A percentile compares a stretch with the other conserved stretches of the same genome.
Conservation (phyloP, 2,888 invertebrate species). For the Chrysotoxum bicinctum region DNA sequence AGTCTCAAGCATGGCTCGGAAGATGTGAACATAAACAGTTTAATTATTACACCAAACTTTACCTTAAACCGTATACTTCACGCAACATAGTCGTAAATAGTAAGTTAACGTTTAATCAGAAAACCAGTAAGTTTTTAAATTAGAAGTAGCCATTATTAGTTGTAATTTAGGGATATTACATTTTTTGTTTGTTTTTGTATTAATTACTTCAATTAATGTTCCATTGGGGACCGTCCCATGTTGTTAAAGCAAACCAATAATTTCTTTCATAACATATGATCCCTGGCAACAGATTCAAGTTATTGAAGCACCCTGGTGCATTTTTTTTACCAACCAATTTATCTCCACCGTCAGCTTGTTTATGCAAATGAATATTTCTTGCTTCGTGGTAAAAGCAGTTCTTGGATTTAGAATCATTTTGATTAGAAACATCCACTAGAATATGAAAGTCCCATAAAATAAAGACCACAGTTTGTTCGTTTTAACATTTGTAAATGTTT, state of each 20-base stretch:
- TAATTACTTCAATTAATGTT: conserved; percentile 19
- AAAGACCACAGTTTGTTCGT: neutral
- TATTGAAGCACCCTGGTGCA: neutral
- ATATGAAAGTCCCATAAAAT: neutral
- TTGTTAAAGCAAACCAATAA: conserved; percentile 44
- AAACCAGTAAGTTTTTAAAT: too few relatives aligned
- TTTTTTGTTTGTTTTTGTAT: neutral
- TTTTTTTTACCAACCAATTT: conserved; percentile 34
- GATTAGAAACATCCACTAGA: neutral
- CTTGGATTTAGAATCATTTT: neutral
- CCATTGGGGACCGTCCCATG: conserved; percentile 32
- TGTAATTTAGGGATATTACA: neutral
- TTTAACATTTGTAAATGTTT: conserved; percentile 3
- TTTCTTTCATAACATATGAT: conserved; percentile 35
- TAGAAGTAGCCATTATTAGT: neutral
- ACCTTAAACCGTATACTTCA: too few relatives aligned
- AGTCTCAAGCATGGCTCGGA: too few relatives aligned
- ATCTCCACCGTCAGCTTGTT: conserved; percentile 39
- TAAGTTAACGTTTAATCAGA: too few relatives aligned
- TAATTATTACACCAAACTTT: too few relatives aligned
- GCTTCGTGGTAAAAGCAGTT: neutral
- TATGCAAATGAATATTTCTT: conserved; percentile 52
- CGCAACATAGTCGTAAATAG: too few relatives aligned
- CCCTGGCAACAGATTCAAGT: neutral
- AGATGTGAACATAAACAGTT: too few relatives aligned